These are phyloP conservation scores for Sebastes alutus DNA, from an alignment of 2,797 vertebrate genomes.

Conservation along the genomic window DNA sequence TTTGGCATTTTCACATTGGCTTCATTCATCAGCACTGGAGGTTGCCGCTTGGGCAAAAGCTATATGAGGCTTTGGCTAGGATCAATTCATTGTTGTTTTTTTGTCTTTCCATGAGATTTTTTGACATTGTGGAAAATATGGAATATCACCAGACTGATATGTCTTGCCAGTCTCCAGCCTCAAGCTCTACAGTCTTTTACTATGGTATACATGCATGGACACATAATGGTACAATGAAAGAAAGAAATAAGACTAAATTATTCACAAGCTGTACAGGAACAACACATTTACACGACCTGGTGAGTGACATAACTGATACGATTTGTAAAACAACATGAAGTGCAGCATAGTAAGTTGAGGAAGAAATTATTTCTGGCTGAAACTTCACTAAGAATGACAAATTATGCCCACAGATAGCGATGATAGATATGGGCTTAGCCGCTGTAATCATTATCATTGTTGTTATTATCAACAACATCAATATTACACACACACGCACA, in stretches of 20 bases:
- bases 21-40: no score
- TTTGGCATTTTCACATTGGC: no score
- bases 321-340: not conserved
- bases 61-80: not conserved
- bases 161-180: not conserved
- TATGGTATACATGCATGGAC: not conserved
- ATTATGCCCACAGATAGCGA: conserved; percentile 44
- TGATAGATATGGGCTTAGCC: conserved; percentile 58
- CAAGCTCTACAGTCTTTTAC: not conserved
- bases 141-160: not conserved
- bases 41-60: not conserved
- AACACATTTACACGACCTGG: not conserved
- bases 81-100: not conserved
- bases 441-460: conserved; percentile 64
- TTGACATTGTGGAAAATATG: not conserved
- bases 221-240: not conserved
- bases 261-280: not conserved
- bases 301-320: not conserved
- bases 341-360: not conserved
- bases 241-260: not conserved
- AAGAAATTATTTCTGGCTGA: not conserved
- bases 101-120: no score
- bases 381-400: conserved; percentile 51
- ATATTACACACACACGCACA: conserved; percentile 41
- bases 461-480: conserved; percentile 65